A percentile compares a stretch with the other conserved stretches of the same genome.
These are phyloP conservation scores for Aythya baeri DNA, from an alignment of 2,113 vertebrate genomes.

Conservation along the genomic window DNA sequence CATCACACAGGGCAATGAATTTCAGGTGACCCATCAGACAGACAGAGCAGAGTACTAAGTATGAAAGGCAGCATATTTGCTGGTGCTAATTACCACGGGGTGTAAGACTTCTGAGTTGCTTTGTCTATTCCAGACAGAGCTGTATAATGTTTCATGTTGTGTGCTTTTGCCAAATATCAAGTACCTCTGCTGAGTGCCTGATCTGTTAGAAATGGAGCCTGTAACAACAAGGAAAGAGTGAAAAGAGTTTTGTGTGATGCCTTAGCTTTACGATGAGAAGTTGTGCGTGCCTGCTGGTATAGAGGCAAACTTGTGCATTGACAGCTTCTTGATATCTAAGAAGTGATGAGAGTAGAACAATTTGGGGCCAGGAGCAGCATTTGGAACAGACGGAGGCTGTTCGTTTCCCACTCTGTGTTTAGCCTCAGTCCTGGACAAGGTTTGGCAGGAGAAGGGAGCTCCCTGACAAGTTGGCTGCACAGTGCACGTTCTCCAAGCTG, in stretches of 20 bases:
- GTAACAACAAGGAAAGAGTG: neutral
- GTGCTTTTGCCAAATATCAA: neutral
- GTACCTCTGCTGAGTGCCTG: neutral
- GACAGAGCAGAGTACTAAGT: neutral
- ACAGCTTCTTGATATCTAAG: neutral
- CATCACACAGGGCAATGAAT: neutral
- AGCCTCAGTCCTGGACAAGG: neutral
- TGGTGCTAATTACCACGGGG: neutral
- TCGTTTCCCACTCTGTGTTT: neutral
- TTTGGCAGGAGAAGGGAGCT: neutral
- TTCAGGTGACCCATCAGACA: neutral
- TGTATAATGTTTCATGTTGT: neutral
- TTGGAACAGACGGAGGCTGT: neutral
- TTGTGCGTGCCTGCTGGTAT: neutral
- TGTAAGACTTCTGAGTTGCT: neutral
- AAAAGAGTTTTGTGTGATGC: neutral
- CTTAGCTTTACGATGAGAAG: neutral
- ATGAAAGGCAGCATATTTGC: neutral
- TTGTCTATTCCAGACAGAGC: neutral
- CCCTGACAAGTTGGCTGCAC: neutral
- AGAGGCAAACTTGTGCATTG: neutral
- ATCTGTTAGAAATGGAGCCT: neutral
- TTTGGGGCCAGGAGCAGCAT: neutral
- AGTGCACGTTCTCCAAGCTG: neutral
- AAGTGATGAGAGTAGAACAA: neutral